Base-by-base conservation (phyloP, 2,113 vertebrate species). In the Lutjanus erythropterus region DNA sequence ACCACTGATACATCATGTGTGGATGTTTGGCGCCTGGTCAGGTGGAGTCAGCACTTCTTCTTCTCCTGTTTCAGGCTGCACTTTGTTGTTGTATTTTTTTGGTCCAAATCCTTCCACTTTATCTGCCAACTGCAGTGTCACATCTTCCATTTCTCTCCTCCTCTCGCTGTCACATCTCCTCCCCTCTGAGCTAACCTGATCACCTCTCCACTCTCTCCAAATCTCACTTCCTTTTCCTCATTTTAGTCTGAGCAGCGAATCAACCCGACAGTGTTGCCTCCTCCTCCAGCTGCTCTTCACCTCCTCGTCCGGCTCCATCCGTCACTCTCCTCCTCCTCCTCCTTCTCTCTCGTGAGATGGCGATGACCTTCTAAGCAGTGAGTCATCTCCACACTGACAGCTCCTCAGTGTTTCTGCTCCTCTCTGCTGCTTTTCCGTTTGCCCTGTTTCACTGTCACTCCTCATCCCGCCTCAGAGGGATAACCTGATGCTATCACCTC, bases 301-400 rank as follows among this genome's bases (percentile, higher is more conserved):
- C 42, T 52, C 55, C 71, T 72, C 10, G 0, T 70, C 46, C 23
- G 4, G 47, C 55, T 56, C 61, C 70, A 69, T 78, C 87, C 67
- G 62, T 89, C 84, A 79, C 9, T 31, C 60, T 23, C 53, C 1
- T 56, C 55, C 29, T 72, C 58, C 53, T 19, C 53, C 1, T 56
- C 55, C 29, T 72, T 52, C 53, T 19, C 37, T 2, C 5, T 29
- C 21, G 0, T 46, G 73, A 72, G 71, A 76, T 66, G 44, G 68
- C 42, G 9, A 11, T 87, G 85, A 85, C 79, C 87, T 86, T 78
- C 66, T 59, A 21, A 33, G n/a, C 70, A 46, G 84, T 77, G 84
- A 80, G 70, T 84, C 81, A 65, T 72, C 78, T 58, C 75, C 39
- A 55, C 33, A 3, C 66, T 70, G 81, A 58, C 81, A 72, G 62